Evolutionary conservation across 2,113 vertebrate genomes (phyloP).

Genomic region (Saccopteryx leptura): DNA sequence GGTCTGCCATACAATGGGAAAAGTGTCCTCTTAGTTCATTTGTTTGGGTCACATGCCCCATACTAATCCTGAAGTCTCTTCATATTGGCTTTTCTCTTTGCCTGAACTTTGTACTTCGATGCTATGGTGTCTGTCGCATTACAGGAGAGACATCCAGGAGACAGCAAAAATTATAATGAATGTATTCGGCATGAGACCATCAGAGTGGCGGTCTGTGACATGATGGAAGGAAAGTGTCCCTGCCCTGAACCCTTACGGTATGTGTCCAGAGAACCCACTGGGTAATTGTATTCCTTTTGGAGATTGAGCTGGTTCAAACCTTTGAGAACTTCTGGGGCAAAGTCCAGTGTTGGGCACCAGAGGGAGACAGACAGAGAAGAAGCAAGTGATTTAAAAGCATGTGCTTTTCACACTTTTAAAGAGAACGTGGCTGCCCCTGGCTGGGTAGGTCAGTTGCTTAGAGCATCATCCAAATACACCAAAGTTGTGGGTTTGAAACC

Average conservation of each 20-base stretch:
- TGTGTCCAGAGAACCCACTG: conserved; percentile 60
- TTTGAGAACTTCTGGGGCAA: not conserved
- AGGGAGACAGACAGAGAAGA: not conserved
- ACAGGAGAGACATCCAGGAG: conserved; percentile 98
- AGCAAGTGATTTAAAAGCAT: not conserved
- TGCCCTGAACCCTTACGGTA: conserved; percentile 97
- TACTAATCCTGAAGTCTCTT: not conserved
- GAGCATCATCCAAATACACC: too few species aligned
- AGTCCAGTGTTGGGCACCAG: not conserved
- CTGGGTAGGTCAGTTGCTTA: too few species aligned
- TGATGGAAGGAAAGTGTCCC: conserved; percentile 97
- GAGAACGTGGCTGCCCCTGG: too few species aligned
- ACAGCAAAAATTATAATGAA: conserved; percentile 99
- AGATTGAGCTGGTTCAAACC: not conserved
- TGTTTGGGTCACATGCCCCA: not conserved
- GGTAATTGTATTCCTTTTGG: not conserved
- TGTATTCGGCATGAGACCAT: conserved; percentile 98
- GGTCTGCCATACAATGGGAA: not conserved
- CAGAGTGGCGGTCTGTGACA: conserved; percentile 98
- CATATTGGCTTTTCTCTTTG: not conserved
- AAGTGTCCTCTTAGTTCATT: not conserved
- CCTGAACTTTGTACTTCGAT: conserved; percentile 3
- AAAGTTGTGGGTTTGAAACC: too few species aligned
- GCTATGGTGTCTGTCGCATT: conserved; percentile 65
- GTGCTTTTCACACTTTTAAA: not conserved